Evolutionary conservation across 2,888 invertebrate genomes (phyloP), one percentile per base, ranked within the genome.

Genomic region (Esperia sulphurella): DNA sequence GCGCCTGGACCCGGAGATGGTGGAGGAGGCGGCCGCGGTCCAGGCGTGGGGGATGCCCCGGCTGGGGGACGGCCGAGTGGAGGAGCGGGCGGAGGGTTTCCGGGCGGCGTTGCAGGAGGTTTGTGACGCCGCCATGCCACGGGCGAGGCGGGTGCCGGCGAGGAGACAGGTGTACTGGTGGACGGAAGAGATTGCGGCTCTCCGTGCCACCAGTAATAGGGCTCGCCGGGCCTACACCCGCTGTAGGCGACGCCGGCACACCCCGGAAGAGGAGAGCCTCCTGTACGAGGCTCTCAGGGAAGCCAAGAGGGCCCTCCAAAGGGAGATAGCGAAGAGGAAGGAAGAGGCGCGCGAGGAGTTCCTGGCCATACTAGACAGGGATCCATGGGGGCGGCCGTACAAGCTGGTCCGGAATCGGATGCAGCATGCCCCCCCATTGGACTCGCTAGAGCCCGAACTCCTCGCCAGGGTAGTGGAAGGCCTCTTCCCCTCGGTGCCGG

Each of bases 131-230:
- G 31, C 48, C 4, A 52, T 51, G 51, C 48, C 49, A 7, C 46
- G 51, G n/a, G 37, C 29, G 9, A 7, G 41, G 9, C 29, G 21
- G 3, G 3, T 10, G 8, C 43, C 14, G 10, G 21, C 43, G 1
- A 46, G n/a, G 12, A 28, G 37, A 10, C 42, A 30, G 29, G 51
- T 53, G 6, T 53, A 57, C 43, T 54, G 54, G 57, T 54, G 57
- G 57, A 44, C 57, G 0, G 39, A 29, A 1, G 46, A 47, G 1
- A 33, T 53, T 3, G 44, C 53, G 5, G 8, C 9, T 0, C 45
- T 53, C 8, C 49, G 54, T 7, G 30, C 13, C 5, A 35, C 14
- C 1, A 51, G 57, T 37, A 45, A 50, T 10, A 33, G 37, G 0
- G 48, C 46, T 9, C 30, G 57, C 9, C 51, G 54, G 33, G 47